phyloP scores from a whole-genome alignment of 2,113 vertebrate species.

The Nipponia nippon region DNA sequence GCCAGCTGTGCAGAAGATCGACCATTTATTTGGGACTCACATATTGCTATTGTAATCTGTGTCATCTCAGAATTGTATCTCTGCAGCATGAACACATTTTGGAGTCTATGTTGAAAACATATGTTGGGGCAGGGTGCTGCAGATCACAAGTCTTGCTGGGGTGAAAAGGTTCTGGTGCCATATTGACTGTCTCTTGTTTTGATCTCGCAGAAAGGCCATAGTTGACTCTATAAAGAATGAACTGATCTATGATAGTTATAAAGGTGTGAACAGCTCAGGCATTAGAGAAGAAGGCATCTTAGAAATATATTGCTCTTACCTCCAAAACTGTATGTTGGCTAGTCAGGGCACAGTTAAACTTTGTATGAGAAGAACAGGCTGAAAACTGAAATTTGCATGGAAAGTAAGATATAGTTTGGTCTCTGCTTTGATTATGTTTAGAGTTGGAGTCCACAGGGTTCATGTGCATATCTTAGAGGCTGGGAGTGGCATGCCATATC shows the following conservation, averaged over 20 bases:
- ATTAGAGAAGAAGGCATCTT: not conserved
- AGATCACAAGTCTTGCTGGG: not conserved
- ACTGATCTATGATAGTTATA: not conserved
- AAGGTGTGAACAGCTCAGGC: not conserved
- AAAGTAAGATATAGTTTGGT: not conserved
- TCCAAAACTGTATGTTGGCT: not conserved
- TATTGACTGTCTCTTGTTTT: not conserved
- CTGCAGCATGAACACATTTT: not conserved
- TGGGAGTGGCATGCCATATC: not conserved
- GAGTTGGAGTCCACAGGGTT: not conserved
- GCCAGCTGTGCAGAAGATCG: not conserved
- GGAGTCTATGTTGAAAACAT: not conserved
- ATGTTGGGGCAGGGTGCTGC: not conserved
- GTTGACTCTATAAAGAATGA: not conserved
- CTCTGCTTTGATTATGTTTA: not conserved
- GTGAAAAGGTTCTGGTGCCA: not conserved
- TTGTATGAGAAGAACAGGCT: not conserved
- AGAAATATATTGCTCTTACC: not conserved
- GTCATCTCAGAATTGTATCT: not conserved
- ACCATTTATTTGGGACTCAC: not conserved
- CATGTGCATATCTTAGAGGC: not conserved
- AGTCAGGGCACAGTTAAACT: not conserved
- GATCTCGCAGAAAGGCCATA: not conserved
- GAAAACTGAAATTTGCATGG: not conserved
- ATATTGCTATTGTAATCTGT: not conserved